Percentiles rank a stretch among this genome's conserved stretches.
Evolutionary conservation across 2,797 vertebrate genomes (phyloP).

Genomic region (Pogoniulus pusillus): DNA sequence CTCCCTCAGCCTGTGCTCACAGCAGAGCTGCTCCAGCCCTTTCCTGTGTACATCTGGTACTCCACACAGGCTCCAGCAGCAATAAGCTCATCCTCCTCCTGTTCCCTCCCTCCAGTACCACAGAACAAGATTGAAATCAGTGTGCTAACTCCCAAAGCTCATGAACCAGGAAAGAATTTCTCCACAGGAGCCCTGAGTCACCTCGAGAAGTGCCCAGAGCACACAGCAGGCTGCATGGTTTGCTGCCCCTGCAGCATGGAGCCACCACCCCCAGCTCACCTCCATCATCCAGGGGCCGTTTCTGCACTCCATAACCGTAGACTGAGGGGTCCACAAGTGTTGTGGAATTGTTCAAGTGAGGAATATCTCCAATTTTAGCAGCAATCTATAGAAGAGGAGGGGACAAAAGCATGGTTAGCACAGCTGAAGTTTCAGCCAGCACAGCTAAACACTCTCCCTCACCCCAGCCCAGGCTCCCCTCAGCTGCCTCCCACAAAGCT

Average conservation of each 20-base stretch:
- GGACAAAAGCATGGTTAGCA: not conserved
- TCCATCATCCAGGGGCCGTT: slow-evolving; percentile 93
- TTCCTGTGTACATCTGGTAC: not conserved
- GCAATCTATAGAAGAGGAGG: slow-evolving; percentile 85
- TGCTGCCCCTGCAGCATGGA: not conserved
- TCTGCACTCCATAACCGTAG: slow-evolving; percentile 92
- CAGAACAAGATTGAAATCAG: not conserved
- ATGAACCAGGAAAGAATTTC: not conserved
- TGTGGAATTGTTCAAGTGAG: slow-evolving; percentile 94
- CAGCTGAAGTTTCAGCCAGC: not conserved
- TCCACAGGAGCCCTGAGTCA: not conserved
- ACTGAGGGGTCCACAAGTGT: slow-evolving; percentile 90
- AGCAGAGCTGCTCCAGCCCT: too few species aligned
- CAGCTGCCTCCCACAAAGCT: not conserved
- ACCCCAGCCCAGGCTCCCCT: not conserved
- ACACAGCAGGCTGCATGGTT: not conserved
- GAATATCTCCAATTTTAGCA: slow-evolving; percentile 96
- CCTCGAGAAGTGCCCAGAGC: not conserved
- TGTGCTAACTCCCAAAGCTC: not conserved
- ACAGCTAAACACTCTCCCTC: not conserved
- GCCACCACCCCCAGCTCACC: slow-evolving; percentile 75
- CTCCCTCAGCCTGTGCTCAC: too few species aligned
- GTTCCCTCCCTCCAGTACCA: not conserved
- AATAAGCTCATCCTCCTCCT: not conserved
- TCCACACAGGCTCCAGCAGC: not conserved